These are phyloP conservation scores for Tachystola acroxantha DNA, from an alignment of 2,888 invertebrate species.

Conservation along the genomic window DNA sequence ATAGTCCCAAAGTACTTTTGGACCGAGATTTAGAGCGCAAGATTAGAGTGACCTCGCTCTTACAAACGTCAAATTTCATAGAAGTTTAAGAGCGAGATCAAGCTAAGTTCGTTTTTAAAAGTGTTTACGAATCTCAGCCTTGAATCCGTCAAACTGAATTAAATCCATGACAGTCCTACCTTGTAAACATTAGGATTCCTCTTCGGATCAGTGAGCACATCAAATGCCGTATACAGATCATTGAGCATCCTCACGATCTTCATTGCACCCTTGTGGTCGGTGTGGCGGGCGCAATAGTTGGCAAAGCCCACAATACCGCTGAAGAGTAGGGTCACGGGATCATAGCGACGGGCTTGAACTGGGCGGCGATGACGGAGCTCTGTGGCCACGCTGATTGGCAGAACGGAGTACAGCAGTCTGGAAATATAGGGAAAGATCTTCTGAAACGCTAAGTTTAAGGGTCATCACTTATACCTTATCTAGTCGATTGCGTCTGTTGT, in stretches of 20 bases:
- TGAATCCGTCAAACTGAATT: too few relatives aligned
- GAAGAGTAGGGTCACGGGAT: conserved; percentile 94
- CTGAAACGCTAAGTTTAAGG: too few relatives aligned
- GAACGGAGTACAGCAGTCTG: conserved; percentile 94
- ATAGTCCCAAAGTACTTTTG: too few relatives aligned
- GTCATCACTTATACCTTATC: too few relatives aligned
- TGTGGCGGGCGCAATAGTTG: conserved; percentile 92
- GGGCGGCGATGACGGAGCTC: conserved; percentile 95
- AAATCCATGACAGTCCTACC: too few relatives aligned
- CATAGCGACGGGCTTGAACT: conserved; percentile 92
- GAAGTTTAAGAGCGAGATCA: too few relatives aligned
- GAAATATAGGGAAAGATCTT: conserved; percentile 16
- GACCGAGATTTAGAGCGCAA: too few relatives aligned
- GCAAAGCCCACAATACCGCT: conserved; percentile 94
- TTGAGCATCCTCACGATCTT: conserved; percentile 97
- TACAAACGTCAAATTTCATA: too few relatives aligned
- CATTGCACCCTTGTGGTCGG: conserved; percentile 96
- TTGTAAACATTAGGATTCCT: conserved; percentile 96
- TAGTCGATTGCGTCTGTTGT: too few relatives aligned
- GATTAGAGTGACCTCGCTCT: too few relatives aligned
- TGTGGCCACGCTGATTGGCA: conserved; percentile 96
- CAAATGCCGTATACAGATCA: conserved; percentile 95
- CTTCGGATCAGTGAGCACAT: conserved; percentile 94
- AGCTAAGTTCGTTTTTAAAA: too few relatives aligned
- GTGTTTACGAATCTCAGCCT: too few relatives aligned